A percentile compares a stretch with the other conserved stretches of the same genome.
These are phyloP conservation scores for Pantherophis alleghaniensis DNA, from an alignment of 2,797 vertebrate species.

Conservation along the genomic window DNA sequence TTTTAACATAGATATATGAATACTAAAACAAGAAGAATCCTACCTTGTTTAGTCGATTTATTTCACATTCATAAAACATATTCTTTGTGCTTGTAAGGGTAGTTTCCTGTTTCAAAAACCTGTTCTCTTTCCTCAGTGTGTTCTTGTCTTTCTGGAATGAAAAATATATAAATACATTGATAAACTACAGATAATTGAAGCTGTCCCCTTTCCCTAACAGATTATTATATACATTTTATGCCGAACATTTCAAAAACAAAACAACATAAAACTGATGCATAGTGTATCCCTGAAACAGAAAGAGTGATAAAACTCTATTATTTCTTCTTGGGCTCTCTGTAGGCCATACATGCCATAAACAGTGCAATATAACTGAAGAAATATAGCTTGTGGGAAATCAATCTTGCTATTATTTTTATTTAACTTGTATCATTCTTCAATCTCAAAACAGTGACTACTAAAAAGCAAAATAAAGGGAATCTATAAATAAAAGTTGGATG, in stretches of 20 bases:
- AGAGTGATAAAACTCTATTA: constrained; percentile 24
- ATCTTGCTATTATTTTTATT: not conserved
- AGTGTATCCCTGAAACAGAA: constrained; percentile 33
- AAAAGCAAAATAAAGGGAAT: not conserved
- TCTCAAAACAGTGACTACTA: not conserved
- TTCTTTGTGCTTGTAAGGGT: constrained; percentile 54
- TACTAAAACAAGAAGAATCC: not conserved
- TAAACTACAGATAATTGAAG: constrained; percentile 34
- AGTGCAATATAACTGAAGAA: constrained; percentile 5
- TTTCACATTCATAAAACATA: constrained; percentile 71
- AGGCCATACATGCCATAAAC: not conserved
- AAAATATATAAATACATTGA: constrained; percentile 45
- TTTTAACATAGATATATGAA: not conserved
- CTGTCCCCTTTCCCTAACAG: constrained; percentile 29
- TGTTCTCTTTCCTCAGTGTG: constrained; percentile 69
- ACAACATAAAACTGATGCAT: constrained; percentile 31
- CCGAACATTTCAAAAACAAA: constrained; percentile 35
- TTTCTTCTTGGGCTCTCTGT: not conserved
- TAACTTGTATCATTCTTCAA: not conserved
- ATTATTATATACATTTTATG: constrained; percentile 31
- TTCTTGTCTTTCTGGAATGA: constrained; percentile 59
- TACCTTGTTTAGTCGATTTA: constrained; percentile 75
- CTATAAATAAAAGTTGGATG: not conserved
- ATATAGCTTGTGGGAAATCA: constrained; percentile 2
- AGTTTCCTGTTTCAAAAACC: constrained; percentile 66